phyloP scores from a whole-genome alignment of 64 coral and sea anemone species.

The Orbicella faveolata region DNA sequence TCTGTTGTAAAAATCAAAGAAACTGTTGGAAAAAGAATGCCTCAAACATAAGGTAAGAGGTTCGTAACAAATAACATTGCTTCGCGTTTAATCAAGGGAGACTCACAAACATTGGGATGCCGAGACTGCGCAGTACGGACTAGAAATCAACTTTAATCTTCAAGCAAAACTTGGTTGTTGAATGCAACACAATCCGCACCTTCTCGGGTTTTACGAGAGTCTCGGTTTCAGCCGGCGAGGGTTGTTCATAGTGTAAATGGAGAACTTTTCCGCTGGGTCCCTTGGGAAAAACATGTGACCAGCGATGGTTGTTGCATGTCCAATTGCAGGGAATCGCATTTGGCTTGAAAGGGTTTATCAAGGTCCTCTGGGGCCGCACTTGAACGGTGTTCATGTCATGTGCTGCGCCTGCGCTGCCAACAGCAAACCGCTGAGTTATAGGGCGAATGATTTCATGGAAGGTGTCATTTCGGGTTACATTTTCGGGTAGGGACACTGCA shows the following conservation, averaged over 20 bases:
- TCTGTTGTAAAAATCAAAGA: no score
- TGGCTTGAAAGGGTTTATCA: slow-evolving; percentile 77
- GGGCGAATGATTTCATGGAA: slow-evolving; percentile 10
- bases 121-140: no score
- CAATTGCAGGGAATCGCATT: slow-evolving; percentile 73
- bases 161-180: background rate
- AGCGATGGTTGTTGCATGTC: slow-evolving; percentile 76
- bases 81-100: no score
- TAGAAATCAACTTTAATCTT: no score
- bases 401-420: slow-evolving; percentile 60
- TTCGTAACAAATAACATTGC: no score
- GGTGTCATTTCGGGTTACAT: background rate
- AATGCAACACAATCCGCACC: background rate
- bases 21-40: no score
- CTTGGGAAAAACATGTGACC: slow-evolving; percentile 73
- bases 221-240: background rate
- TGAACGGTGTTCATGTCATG: background rate
- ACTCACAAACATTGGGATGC: no score
- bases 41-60: no score
- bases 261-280: slow-evolving; percentile 59
- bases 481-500: slow-evolving; percentile 7
- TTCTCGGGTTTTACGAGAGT: slow-evolving; percentile 8
- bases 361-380: slow-evolving; percentile 29
- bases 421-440: slow-evolving; percentile 32
- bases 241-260: slow-evolving; percentile 51